Base-by-base conservation (phyloP, 2,888 invertebrate species). In the Callyntrura sp. region DNA sequence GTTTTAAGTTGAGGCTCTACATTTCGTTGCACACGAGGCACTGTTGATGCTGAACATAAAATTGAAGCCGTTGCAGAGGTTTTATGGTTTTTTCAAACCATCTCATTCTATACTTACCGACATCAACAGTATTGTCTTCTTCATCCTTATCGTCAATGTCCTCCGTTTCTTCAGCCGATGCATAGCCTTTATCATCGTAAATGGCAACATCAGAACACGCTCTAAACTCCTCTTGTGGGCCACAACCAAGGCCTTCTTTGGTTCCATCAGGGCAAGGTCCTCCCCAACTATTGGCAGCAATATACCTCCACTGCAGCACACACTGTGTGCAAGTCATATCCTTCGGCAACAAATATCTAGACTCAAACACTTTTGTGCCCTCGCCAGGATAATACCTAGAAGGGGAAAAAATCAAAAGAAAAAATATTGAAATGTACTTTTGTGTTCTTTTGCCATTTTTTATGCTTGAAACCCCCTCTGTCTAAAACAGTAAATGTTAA, bases 241-340 rank as follows among this genome's bases (percentile, higher is more conserved):
- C 92, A 90, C 92, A 92, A 35, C 92, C 92, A 4, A 92, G 73
- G 28, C 92, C 90, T 92, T 93, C 78, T 68, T 87, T 82, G 88
- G 91, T 96, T 0, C 97, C 97, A 94, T 97, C 96, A 0, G 95
- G 95, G 94, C 97, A 97, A 14, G 95, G 95, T 0, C 91, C 88
- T 57, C 97, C 97, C 97, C 97, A 98, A 94, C 97, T 97, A 94
- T 97, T 97, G 1, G 95, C 98, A 68, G 98, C 98, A 85, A 97
- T 96, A 94, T 98, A 98, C 93, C 97, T 96, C 98, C 98, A 98
- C 94, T 98, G 98, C 88, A 98, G 95, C 20, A 98, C 96, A 94
- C 98, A 98, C 94, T 97, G 97, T 12, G 96, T 94, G 94, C 98
- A 98, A 70, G 96, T 96, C 17, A 97, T 94, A 57, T 96, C 96